These are phyloP conservation scores for Pseudoatta argentina DNA, from an alignment of 1,140 invertebrate genomes.

Conservation along the genomic window DNA sequence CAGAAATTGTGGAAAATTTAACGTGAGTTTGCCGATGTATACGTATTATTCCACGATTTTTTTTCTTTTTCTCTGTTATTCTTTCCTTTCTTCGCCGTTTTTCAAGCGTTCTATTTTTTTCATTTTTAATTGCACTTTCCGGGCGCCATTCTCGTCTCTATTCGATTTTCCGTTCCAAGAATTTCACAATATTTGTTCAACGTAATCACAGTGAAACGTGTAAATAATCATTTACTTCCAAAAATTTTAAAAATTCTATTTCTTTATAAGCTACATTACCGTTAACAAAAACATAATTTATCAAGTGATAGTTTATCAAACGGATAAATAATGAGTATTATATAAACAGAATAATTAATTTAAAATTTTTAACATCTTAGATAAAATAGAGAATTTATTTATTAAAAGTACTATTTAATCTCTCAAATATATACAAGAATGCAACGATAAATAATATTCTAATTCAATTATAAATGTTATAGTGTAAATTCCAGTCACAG, in stretches of 20 bases:
- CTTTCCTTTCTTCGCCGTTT: neutral
- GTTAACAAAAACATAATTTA: neutral
- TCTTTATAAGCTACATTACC: neutral
- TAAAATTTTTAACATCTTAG: neutral
- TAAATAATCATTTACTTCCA: constrained; percentile 8
- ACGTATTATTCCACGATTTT: neutral
- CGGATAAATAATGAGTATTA: neutral
- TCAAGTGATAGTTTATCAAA: neutral
- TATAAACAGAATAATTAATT: neutral
- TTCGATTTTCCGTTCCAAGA: constrained; percentile 15
- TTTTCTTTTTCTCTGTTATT: neutral
- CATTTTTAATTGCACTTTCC: constrained; percentile 55
- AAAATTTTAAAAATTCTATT: constrained; percentile 24
- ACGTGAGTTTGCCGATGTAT: constrained; percentile 14
- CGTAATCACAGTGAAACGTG: constrained; percentile 24
- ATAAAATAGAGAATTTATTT: neutral
- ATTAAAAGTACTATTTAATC: neutral
- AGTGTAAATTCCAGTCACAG: neutral
- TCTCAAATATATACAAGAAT: neutral
- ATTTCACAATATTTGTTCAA: constrained; percentile 43
- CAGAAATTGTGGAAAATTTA: constrained; percentile 41
- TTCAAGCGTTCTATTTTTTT: constrained; percentile 20
- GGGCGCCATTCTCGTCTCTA: constrained; percentile 1
- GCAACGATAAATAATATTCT: neutral
- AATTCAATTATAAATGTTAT: constrained; percentile 8